phyloP scores from a whole-genome alignment of 2,113 vertebrate genomes.

The Sigmodon hispidus region DNA sequence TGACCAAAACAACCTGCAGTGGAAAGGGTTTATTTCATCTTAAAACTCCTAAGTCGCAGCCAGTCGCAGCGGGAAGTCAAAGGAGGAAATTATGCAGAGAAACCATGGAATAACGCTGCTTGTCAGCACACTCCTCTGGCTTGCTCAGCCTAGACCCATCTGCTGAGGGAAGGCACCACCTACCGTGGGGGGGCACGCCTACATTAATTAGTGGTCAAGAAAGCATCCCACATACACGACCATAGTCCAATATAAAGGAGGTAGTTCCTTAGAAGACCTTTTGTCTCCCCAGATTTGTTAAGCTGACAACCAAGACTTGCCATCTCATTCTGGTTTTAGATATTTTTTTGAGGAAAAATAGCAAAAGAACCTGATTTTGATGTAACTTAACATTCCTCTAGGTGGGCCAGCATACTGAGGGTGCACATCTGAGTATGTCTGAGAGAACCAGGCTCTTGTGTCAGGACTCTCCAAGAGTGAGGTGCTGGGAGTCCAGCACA shows the following conservation, averaged over 20 bases:
- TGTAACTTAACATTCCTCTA: neutral
- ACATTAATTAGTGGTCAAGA: neutral
- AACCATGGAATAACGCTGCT: too few relatives aligned
- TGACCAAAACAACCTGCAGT: neutral
- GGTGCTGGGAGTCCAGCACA: neutral
- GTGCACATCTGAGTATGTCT: too few relatives aligned
- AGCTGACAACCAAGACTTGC: neutral
- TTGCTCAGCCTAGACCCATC: neutral
- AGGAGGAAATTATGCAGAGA: neutral
- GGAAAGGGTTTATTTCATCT: neutral
- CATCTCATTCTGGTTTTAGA: neutral
- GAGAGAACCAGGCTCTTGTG: fast-evolving
- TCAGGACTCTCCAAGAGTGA: fast-evolving
- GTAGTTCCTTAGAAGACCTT: neutral
- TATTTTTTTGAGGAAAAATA: neutral
- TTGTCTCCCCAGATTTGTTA: neutral
- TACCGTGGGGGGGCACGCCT: neutral
- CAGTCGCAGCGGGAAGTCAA: neutral
- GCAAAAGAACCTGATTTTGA: too few relatives aligned
- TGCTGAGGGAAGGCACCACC: neutral
- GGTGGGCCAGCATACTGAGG: neutral
- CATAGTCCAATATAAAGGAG: neutral
- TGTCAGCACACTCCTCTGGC: neutral
- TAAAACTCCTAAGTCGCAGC: neutral
- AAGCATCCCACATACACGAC: too few relatives aligned